Conservation (phyloP, 2,113 vertebrate species). For the Corythoichthys intestinalis region DNA sequence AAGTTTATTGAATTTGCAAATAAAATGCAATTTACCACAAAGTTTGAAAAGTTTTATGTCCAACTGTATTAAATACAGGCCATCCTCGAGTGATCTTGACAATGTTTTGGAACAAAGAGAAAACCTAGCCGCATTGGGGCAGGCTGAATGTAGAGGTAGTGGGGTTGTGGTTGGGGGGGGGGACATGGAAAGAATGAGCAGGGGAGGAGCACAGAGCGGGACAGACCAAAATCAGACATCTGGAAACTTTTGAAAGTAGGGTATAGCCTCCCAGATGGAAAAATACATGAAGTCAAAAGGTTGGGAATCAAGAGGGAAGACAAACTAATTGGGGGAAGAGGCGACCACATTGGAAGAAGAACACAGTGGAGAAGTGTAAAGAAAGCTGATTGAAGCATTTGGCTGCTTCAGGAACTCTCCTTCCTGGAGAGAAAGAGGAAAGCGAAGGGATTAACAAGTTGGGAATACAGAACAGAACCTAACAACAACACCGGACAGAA, state of each 20-base stretch:
- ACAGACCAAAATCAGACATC: conserved; percentile 55
- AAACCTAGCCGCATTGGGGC: conserved; percentile 5
- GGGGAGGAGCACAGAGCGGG: conserved; percentile 27
- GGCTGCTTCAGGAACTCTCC: conserved; percentile 10
- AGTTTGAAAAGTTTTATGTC: neutral
- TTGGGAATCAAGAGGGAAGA: conserved; percentile 5
- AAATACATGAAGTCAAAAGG: conserved; percentile 3
- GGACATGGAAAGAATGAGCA: conserved; percentile 16
- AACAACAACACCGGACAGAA: conserved; percentile 1
- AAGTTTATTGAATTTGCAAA: neutral
- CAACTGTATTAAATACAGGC: neutral
- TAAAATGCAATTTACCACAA: neutral
- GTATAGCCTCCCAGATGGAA: conserved; percentile 6
- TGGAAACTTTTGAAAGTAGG: conserved; percentile 63
- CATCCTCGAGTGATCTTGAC: neutral
- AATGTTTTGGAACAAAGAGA: conserved; percentile 21
- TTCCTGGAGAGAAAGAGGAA: conserved; percentile 7
- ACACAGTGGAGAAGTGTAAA: conserved; percentile 2
- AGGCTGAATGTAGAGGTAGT: conserved; percentile 9
- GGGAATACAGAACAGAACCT: neutral
- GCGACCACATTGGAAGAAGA: neutral
- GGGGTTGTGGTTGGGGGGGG: conserved; percentile 5
- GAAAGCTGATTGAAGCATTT: neutral
- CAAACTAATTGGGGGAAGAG: neutral
- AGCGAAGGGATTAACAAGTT: conserved; percentile 4